phyloP scores from a whole-genome alignment of 2,113 vertebrate species.

The Archocentrus centrarchus region DNA sequence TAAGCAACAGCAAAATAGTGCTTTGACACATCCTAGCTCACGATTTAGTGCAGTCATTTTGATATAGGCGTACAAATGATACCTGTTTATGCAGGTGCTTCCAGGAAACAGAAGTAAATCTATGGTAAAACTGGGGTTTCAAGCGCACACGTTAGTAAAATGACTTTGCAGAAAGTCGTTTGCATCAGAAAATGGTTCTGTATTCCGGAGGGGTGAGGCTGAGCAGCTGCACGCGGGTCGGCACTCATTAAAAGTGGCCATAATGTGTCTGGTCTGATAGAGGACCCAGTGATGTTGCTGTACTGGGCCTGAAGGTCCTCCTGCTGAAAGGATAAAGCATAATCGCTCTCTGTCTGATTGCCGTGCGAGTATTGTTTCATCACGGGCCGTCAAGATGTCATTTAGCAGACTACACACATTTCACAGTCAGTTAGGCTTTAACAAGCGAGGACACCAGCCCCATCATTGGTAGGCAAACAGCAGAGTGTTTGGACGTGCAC shows the following conservation, averaged over 20 bases:
- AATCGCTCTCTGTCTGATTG: slow-evolving; percentile 29
- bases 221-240: slow-evolving; percentile 46
- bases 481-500: slow-evolving; percentile 24
- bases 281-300: slow-evolving; percentile 20
- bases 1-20: not conserved
- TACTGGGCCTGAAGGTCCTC: slow-evolving; percentile 8
- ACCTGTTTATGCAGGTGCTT: not conserved
- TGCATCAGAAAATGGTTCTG: slow-evolving; percentile 29
- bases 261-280: slow-evolving; percentile 34
- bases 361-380: slow-evolving; percentile 45
- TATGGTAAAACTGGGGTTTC: not conserved
- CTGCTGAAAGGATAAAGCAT: slow-evolving; percentile 17
- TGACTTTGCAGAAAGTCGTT: slow-evolving; percentile 38
- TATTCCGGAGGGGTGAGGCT: not conserved
- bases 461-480: slow-evolving; percentile 63
- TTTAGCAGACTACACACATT: slow-evolving; percentile 58
- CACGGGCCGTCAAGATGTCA: slow-evolving; percentile 54
- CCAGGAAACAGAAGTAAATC: not conserved
- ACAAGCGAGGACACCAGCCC: slow-evolving; percentile 41
- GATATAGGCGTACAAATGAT: not conserved
- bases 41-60: not conserved
- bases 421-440: slow-evolving; percentile 66
- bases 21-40: not conserved
- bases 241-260: slow-evolving; percentile 17
- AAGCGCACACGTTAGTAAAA: not conserved